These are phyloP conservation scores for Polyodon spathula DNA, from an alignment of 2,113 vertebrate species.

Conservation along the genomic window DNA sequence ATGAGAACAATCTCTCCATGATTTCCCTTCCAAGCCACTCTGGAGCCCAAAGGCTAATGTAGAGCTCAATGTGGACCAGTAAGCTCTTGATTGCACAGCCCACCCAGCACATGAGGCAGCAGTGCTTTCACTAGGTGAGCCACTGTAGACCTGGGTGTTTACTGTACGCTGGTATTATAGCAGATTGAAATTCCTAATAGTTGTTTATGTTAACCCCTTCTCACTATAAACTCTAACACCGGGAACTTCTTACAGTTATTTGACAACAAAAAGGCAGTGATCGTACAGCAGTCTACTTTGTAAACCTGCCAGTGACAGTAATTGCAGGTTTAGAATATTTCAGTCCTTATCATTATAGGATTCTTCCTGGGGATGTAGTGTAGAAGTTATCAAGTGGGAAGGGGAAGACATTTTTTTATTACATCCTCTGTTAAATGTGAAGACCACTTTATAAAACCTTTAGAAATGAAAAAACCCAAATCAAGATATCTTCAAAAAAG, in stretches of 20 bases:
- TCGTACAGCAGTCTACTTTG: conserved; percentile 1
- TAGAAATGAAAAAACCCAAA: no score
- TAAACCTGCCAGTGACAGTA: conserved; percentile 7
- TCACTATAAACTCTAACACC: neutral
- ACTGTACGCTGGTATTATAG: no score
- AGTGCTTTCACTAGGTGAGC: no score
- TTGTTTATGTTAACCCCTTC: conserved; percentile 2
- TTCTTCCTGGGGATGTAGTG: conserved; percentile 45
- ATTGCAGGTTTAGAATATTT: conserved; percentile 32
- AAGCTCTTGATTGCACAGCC: no score
- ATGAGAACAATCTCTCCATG: no score
- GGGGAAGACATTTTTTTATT: conserved; percentile 5
- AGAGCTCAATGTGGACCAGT: no score
- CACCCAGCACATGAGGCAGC: no score
- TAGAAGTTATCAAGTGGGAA: conserved; percentile 25
- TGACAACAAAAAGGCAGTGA: neutral
- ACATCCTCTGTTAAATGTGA: conserved; percentile 2
- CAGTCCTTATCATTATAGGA: conserved; percentile 48
- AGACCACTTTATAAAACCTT: conserved; percentile 12
- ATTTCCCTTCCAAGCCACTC: no score
- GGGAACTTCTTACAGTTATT: neutral
- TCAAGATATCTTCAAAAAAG: no score
- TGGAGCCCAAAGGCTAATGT: no score
- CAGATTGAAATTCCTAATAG: neutral
- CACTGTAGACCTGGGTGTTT: no score